A percentile compares a stretch with the other conserved stretches of the same genome.
These are phyloP conservation scores for Tetramorium alpestre DNA, from an alignment of 1,140 invertebrate species.

Conservation along the genomic window DNA sequence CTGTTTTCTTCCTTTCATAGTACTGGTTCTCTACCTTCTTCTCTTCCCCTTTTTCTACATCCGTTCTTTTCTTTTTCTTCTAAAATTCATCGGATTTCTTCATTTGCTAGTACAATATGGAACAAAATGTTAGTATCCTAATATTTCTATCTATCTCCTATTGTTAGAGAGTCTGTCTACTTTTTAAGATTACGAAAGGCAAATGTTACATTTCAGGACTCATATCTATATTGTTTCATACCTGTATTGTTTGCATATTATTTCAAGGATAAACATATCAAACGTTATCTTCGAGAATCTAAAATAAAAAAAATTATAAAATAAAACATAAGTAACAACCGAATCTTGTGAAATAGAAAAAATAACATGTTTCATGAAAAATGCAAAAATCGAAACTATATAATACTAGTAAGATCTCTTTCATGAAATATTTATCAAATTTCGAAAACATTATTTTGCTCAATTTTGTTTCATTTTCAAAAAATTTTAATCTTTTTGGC, in stretches of 20 bases:
- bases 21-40: neutral
- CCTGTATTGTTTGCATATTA: neutral
- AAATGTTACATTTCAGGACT: neutral
- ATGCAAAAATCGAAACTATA: neutral
- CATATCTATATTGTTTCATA: neutral
- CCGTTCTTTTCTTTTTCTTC: slow-evolving; percentile 2
- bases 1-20: slow-evolving; percentile 12
- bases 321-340: neutral
- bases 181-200: neutral
- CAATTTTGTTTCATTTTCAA: neutral
- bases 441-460: neutral
- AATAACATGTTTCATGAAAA: neutral
- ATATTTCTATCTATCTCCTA: neutral
- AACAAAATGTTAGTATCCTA: neutral
- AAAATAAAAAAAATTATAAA: neutral
- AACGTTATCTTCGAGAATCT: neutral
- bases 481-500: neutral
- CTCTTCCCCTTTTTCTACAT: slow-evolving; percentile 1
- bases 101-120: neutral
- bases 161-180: neutral
- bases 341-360: neutral
- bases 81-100: neutral
- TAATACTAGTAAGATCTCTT: neutral
- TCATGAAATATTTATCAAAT: neutral
- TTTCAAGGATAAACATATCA: neutral